These are phyloP conservation scores for Antitype chi DNA, from an alignment of 2,888 invertebrate species.

Conservation along the genomic window DNA sequence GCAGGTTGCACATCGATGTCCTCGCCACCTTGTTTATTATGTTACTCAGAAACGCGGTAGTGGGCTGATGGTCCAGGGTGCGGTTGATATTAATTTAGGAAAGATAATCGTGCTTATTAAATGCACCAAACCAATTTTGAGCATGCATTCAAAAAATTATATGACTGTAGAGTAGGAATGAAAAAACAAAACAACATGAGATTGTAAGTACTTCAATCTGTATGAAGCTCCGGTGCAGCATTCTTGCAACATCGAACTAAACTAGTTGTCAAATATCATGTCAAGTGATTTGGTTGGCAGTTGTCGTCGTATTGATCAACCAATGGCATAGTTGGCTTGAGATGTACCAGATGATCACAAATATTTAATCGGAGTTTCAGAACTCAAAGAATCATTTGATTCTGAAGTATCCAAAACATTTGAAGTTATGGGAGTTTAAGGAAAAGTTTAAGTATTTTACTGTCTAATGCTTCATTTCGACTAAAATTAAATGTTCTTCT, in stretches of 20 bases:
- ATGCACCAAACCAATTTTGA: neutral
- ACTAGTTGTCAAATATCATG: slow-evolving; percentile 22
- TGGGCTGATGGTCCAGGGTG: no score
- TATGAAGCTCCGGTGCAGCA: slow-evolving; percentile 9
- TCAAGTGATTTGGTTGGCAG: slow-evolving; percentile 10
- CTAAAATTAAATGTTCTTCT: neutral
- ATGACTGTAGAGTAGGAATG: neutral
- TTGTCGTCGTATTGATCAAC: slow-evolving; percentile 16
- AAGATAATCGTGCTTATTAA: no score
- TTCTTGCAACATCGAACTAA: slow-evolving; percentile 4
- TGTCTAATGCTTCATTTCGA: neutral
- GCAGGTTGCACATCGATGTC: no score
- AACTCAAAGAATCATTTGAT: neutral
- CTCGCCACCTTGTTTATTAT: no score
- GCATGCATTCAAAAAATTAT: neutral
- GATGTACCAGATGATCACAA: neutral
- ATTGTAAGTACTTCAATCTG: no score
- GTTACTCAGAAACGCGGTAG: no score
- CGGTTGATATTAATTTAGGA: no score
- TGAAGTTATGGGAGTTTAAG: neutral
- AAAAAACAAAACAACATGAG: neutral
- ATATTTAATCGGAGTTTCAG: neutral
- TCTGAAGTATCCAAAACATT: neutral
- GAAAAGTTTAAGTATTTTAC: neutral
- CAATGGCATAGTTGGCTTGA: slow-evolving; percentile 11